Evolutionary conservation across 2,888 invertebrate species (phyloP), one percentile per base, ranked within the genome.

Genomic region (Drosophila subquinaria): DNA sequence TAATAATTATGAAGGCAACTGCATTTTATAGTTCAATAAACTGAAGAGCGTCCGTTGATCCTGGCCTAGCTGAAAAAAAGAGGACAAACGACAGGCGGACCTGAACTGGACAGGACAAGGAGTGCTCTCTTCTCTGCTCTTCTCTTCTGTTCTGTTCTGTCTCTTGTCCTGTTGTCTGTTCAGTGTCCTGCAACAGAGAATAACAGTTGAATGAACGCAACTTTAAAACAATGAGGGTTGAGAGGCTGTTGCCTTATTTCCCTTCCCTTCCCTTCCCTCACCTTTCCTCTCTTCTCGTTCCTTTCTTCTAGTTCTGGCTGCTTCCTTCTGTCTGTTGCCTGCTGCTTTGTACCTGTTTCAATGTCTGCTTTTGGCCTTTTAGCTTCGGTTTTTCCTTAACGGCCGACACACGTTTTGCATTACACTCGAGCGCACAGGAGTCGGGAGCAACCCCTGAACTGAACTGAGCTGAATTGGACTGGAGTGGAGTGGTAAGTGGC

Each of bases 21-120:
- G 53, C 45, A 50, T 53, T 61, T 76, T 68, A 73, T 73, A 76
- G 90, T 85, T 82, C 91, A 89, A 88, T 79, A 91, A 89, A 90
- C 87, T 82, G 69, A 70, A 35, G 47, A 50, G 69, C 81, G 88
- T 72, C 23, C 89, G 77, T 79, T 89, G 89, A 90, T 87, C 90
- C 76, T 62, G 59, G 72, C 64, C 78, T 81, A 87, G 82, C 59
- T 42, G 9, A 23, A 42, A 36, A n/a, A 27, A 45, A 33, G 48
- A 63, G 40, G 59, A 56, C 53, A 59, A 56, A 53, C 27, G 51
- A 67, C 67, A 73, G 64, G 60, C 67, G 52, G 73, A 53, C 64
- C 17, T 53, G 17, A 35, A 8, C 36, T 23, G 36, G 43, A 9
- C 8, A 4, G 51, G 27, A 33, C 15, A n/a, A n/a, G 48, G 48